A percentile compares a stretch with the other conserved stretches of the same genome.
phyloP scores from a whole-genome alignment of 2,113 vertebrate genomes.

The Barnardius zonarius region DNA sequence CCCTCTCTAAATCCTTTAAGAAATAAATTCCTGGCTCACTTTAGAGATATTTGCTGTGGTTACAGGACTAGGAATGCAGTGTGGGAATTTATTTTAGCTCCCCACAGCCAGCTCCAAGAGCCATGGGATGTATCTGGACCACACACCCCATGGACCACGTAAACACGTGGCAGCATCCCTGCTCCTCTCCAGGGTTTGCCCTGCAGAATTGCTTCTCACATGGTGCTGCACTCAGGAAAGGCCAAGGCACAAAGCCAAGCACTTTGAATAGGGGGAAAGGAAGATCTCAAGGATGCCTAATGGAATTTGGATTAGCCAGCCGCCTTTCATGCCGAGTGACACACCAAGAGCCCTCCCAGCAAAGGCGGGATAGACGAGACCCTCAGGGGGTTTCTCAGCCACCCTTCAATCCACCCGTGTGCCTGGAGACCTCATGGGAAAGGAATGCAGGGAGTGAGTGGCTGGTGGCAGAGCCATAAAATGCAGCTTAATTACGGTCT shows the following conservation, averaged over 20 bases:
- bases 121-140: rapidly evolving
- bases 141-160: rapidly evolving
- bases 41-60: neutral
- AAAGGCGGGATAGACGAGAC: neutral
- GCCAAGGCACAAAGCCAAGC: neutral
- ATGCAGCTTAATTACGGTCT: neutral
- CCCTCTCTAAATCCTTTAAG: neutral
- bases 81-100: neutral
- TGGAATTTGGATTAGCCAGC: conserved; percentile 10
- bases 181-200: neutral
- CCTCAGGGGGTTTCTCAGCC: conserved; percentile 9
- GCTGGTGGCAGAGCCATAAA: conserved; percentile 42
- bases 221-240: neutral
- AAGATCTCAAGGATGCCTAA: neutral
- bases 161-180: neutral
- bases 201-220: neutral
- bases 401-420: neutral
- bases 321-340: neutral
- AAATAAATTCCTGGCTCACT: neutral
- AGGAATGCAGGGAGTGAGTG: conserved; percentile 57
- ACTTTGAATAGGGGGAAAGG: neutral
- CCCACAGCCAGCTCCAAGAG: neutral
- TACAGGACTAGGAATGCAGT: neutral
- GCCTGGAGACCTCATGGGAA: conserved; percentile 23
- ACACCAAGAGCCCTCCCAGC: neutral